Base-by-base conservation (phyloP, 2,888 invertebrate genomes). In the Athalia cordata region DNA sequence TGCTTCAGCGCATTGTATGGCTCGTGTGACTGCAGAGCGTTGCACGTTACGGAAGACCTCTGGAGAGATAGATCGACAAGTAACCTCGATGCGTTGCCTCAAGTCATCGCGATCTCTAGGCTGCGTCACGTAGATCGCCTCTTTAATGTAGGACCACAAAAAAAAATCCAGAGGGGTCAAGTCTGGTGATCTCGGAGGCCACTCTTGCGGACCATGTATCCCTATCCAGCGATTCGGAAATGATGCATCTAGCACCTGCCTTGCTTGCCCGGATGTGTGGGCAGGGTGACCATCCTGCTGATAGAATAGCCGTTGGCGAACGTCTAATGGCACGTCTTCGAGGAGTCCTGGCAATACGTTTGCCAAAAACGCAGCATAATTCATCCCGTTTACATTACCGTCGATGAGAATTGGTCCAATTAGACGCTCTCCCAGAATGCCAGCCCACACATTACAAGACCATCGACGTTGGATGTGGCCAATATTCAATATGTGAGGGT, bases 401-500 rank as follows among this genome's bases (percentile, higher is more conserved):
- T 82, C 79, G 43, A 84, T 81, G 78, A 83, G 77, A 78, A 70
- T 76, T 6, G 79, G 81, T 5, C 81, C 79, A 57, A 82, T 79
- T 45, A 83, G 50, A 70, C 62, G 43, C 57, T 70, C 74, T 55
- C 78, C 77, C 7, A 82, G 9, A 55, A 84, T 82, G 6, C 81
- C 81, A 65, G 82, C 81, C 81, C 82, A 84, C 9, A 81, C 81
- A 61, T 84, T 83, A 3, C 83, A 7, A 13, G 75, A 80, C 82
- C 80, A 84, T 62, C 80, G 77, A 80, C 85, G 82, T 75, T 87
- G 84, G 52, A 82, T 77, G 15, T 83, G 79, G 13, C 84, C 77
- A 65, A 78, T 77, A 50, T 80, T 43, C 13, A 79, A 68, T 80
- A 83, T 86, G 70, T 84, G 83, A 9, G 84, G 84, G 81, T 86